Percentiles rank a stretch among this genome's conserved stretches.
Evolutionary conservation across 2,888 invertebrate species (phyloP).

Genomic region (Cistogaster globosa): DNA sequence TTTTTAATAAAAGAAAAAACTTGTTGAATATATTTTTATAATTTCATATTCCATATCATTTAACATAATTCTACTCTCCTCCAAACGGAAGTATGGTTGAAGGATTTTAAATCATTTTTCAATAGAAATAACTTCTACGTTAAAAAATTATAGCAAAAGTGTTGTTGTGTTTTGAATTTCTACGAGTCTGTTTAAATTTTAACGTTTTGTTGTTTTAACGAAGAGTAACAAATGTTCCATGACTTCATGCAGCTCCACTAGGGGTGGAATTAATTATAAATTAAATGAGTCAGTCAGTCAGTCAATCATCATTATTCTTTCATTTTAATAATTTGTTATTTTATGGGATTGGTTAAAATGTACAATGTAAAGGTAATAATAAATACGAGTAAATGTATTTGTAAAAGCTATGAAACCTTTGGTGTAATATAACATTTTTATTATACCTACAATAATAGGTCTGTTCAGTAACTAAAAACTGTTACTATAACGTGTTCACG

Average conservation of each 20-base stretch:
- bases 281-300: conserved; percentile 50
- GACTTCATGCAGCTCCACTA: neutral
- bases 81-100: conserved; percentile 66
- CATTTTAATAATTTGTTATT: conserved; percentile 15
- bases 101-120: conserved; percentile 54
- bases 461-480: no score
- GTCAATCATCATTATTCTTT: conserved; percentile 14
- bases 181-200: conserved; percentile 17
- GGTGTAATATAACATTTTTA: no score
- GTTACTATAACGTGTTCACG: no score
- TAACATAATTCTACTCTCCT: neutral
- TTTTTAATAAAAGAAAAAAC: neutral
- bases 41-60: neutral
- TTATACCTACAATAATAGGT: no score
- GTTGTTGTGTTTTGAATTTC: neutral
- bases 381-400: neutral
- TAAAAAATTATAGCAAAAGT: neutral
- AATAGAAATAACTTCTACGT: conserved; percentile 4
- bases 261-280: conserved; percentile 43
- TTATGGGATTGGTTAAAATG: conserved; percentile 51
- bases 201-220: neutral
- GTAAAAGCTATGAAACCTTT: neutral
- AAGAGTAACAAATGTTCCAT: conserved; percentile 6
- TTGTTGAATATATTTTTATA: neutral
- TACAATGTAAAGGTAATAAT: conserved; percentile 14